A percentile compares a stretch with the other conserved stretches of the same genome.
Evolutionary conservation across 2,113 vertebrate species (phyloP).

Genomic region (Pseudonaja textilis): DNA sequence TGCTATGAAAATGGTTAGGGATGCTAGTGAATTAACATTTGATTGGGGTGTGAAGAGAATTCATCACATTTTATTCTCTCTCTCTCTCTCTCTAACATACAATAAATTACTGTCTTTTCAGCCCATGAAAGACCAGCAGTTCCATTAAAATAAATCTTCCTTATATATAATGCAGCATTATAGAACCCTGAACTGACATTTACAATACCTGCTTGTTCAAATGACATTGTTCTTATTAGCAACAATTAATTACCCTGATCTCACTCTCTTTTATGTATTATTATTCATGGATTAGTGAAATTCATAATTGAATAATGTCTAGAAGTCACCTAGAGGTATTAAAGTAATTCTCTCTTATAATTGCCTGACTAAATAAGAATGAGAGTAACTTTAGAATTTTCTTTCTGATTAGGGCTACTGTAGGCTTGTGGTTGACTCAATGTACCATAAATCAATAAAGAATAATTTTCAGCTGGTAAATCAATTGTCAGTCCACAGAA

Average conservation of each 20-base stretch:
- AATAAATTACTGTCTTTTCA: not conserved
- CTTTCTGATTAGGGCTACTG: conserved; percentile 72
- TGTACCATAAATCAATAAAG: conserved; percentile 82
- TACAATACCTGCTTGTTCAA: conserved; percentile 62
- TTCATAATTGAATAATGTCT: conserved; percentile 72
- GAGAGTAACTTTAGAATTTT: conserved; percentile 72
- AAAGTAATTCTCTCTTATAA: conserved; percentile 71
- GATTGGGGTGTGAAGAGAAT: not conserved
- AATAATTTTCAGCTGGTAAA: conserved; percentile 83
- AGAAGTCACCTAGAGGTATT: conserved; percentile 70
- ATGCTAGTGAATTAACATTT: not conserved
- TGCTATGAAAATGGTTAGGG: not conserved
- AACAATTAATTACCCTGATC: conserved; percentile 62
- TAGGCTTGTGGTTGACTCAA: conserved; percentile 66
- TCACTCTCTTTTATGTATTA: conserved; percentile 64
- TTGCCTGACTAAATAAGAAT: conserved; percentile 74
- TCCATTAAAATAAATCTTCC: conserved; percentile 41
- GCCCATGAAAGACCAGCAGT: conserved; percentile 20
- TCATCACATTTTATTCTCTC: not conserved
- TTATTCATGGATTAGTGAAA: conserved; percentile 70
- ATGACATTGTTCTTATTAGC: conserved; percentile 47
- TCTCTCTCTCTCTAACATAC: not conserved
- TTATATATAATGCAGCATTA: conserved; percentile 42
- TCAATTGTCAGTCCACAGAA: conserved; percentile 79
- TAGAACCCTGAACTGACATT: conserved; percentile 58